phyloP scores from a whole-genome alignment of 2,113 vertebrate species.

The Variabilichromis moorii region DNA sequence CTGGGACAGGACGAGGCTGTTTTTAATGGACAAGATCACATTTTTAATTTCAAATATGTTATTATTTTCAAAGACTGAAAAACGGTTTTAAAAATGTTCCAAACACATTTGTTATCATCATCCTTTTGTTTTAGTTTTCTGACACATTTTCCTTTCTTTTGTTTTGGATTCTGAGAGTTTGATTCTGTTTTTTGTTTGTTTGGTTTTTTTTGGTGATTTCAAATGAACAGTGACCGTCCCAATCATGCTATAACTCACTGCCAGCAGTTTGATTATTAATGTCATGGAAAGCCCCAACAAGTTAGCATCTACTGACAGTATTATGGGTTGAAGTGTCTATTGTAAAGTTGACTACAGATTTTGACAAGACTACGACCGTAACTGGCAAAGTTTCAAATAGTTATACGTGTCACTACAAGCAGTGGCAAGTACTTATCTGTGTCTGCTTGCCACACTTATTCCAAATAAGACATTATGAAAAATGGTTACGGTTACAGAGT shows the following conservation, averaged over 20 bases:
- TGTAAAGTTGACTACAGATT: background rate
- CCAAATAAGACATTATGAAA: background rate
- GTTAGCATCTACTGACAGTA: background rate
- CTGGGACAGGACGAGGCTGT: background rate
- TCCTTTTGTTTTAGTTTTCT: background rate
- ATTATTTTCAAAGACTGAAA: background rate
- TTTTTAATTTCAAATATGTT: background rate
- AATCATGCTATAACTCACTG: background rate
- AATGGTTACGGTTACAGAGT: background rate
- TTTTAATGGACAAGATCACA: background rate
- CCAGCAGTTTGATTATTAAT: background rate
- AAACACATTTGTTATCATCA: background rate
- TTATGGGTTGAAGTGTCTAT: background rate
- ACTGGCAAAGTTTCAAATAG: background rate
- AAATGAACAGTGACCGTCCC: background rate
- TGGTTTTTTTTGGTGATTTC: background rate
- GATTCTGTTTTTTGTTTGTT: background rate
- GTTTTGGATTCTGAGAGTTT: background rate
- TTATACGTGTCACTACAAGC: background rate
- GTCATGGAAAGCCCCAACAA: background rate
- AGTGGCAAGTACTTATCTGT: background rate
- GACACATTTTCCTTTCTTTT: background rate
- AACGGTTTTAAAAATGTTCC: background rate
- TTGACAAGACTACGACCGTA: background rate
- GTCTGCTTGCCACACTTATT: background rate